Base-by-base conservation (phyloP, 2,113 vertebrate genomes). In the Microcebus lehilahytsara region DNA sequence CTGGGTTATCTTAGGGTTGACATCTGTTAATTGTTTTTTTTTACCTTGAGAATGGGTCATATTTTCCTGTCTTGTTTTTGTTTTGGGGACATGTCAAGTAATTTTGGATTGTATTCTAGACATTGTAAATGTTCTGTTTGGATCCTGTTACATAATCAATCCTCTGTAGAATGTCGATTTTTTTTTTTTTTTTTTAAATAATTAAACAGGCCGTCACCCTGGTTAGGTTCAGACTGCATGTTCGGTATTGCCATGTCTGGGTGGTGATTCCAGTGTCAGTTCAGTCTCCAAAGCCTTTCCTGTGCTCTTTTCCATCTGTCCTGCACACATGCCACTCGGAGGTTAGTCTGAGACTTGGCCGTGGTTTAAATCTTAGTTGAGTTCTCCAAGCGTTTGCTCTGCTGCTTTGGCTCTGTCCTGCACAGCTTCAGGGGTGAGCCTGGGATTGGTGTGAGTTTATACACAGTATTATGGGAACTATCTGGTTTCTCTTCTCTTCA, bases 301-400 rank as follows among this genome's bases (percentile, higher is more conserved):
- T 69, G 0, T 23, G 46, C 67, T 37, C 12, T 69, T 53, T 34
- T 37, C 1, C 16, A 66, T n/a, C 75, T 11, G 19, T 25, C 37
- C n/a, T 30, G 6, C 9, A 11, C 20, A 6, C 12, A 0, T 3
- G 27, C n/a, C 6, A 2, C 30, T 3, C 0, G 0, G 25, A 19
- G 62, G 8, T 34, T 46, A 16, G 42, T 62, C 30, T 56, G 58
- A 49, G 79, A 2, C 5, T 49, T 25, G 25, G 51, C 58, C 46
- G 22, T 60, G 30, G 23, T 72, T 25, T 62, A 30, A 16, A 3
- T 23, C 66, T 49, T 3, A 20, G 9, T 14, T 30, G 71, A 17
- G 32, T 34, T 46, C n/a, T 23, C 11, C 13, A 19, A 53, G 56
- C 22, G 42, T 3, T 67, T 62, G 49, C 32, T 17, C 1, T 3